Conservation (phyloP, 2,797 vertebrate genomes). For the Synaphobranchus kaupii region DNA sequence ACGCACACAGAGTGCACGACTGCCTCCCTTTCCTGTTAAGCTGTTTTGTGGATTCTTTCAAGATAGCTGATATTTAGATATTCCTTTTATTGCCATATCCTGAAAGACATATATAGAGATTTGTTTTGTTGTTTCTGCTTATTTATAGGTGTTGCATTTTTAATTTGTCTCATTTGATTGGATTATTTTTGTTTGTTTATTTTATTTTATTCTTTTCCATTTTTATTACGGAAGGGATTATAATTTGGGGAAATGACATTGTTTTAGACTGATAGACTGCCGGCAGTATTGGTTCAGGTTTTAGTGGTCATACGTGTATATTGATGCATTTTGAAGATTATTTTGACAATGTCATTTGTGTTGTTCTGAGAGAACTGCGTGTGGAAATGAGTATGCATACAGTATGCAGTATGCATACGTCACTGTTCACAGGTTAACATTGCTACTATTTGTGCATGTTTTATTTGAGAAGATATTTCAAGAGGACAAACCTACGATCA, state of each 20-base stretch:
- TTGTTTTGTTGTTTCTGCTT: conserved; percentile 86
- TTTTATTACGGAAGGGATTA: conserved; percentile 93
- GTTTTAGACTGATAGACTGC: conserved; percentile 98
- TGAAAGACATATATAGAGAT: conserved; percentile 95
- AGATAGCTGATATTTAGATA: conserved; percentile 92
- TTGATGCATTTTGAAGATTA: conserved; percentile 88
- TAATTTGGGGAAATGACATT: conserved; percentile 95
- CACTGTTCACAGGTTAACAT: conserved; percentile 71
- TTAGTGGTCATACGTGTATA: conserved; percentile 97
- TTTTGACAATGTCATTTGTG: conserved; percentile 88
- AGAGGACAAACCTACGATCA: conserved; percentile 61
- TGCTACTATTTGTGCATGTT: conserved; percentile 46
- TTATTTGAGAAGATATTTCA: conserved; percentile 70
- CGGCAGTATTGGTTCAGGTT: conserved; percentile 99
- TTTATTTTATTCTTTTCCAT: conserved; percentile 58
- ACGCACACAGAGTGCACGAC: conserved; percentile 97
- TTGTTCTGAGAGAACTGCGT: conserved; percentile 80
- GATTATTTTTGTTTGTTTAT: conserved; percentile 62
- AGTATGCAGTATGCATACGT: conserved; percentile 83
- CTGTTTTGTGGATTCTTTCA: conserved; percentile 93
- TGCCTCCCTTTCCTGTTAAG: conserved; percentile 94
- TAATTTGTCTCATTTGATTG: conserved; percentile 81
- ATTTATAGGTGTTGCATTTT: conserved; percentile 98
- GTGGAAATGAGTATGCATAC: conserved; percentile 76
- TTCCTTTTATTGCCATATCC: conserved; percentile 94